phyloP scores from a whole-genome alignment of 2,113 vertebrate species.

The Pachypanchax playfairii region DNA sequence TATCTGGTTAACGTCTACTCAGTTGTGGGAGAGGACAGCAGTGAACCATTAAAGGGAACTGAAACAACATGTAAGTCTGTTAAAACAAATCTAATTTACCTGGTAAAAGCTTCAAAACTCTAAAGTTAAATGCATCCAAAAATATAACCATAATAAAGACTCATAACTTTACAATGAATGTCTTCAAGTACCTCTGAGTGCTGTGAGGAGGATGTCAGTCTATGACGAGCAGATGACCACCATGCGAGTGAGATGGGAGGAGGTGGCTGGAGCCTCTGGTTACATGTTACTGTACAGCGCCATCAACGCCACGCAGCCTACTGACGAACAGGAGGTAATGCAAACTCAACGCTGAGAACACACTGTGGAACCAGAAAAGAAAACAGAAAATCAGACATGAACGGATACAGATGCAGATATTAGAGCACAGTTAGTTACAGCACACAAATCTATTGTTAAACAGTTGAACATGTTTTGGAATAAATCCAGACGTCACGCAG shows the following conservation, averaged over 20 bases:
- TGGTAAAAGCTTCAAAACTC: neutral
- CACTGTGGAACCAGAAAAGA: neutral
- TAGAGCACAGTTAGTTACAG: neutral
- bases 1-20: slow-evolving; percentile 92
- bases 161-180: neutral
- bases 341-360: neutral
- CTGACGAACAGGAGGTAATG: slow-evolving; percentile 85
- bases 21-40: slow-evolving; percentile 90
- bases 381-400: slow-evolving; percentile 13
- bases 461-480: slow-evolving; percentile 27
- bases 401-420: neutral
- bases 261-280: slow-evolving; percentile 83
- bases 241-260: slow-evolving; percentile 92
- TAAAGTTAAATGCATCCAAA: neutral
- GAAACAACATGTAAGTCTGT: slow-evolving; percentile 91
- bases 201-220: slow-evolving; percentile 84
- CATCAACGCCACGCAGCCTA: slow-evolving; percentile 82
- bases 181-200: slow-evolving; percentile 85
- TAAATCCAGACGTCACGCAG: slow-evolving; percentile 48
- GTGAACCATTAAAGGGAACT: slow-evolving; percentile 87
- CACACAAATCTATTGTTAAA: slow-evolving; percentile 5
- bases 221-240: slow-evolving; percentile 87
- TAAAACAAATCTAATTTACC: neutral
- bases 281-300: slow-evolving; percentile 88
- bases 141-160: too few relatives aligned